Evolutionary conservation across 1,140 invertebrate genomes (phyloP).

Genomic region (Streblospio benedicti): DNA sequence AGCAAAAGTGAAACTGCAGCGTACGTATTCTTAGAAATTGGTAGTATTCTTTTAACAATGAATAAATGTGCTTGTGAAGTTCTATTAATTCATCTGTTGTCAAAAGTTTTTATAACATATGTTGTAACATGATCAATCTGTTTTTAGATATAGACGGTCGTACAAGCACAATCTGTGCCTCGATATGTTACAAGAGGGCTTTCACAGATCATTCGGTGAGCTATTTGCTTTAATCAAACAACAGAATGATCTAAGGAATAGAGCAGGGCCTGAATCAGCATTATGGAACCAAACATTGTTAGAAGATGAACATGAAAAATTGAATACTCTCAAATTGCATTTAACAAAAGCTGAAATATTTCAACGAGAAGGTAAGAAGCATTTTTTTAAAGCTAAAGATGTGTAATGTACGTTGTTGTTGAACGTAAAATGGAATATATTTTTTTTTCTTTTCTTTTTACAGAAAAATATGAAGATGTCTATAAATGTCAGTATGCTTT

Average conservation of each 20-base stretch:
- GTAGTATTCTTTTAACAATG: no score
- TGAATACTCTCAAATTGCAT: slow-evolving; percentile 35
- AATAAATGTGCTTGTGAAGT: no score
- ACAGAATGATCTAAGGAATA: slow-evolving; percentile 31
- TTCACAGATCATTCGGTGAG: slow-evolving; percentile 41
- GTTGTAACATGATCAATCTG: no score
- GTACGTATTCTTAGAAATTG: no score
- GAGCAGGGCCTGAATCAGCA: slow-evolving; percentile 39
- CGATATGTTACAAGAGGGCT: slow-evolving; percentile 43
- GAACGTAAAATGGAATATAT: neutral
- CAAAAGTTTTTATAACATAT: no score
- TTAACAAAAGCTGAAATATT: slow-evolving; percentile 38
- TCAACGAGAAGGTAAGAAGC: slow-evolving; percentile 13
- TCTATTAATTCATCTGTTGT: no score
- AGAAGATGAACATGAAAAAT: slow-evolving; percentile 39
- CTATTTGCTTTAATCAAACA: slow-evolving; percentile 39
- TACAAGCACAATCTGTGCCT: slow-evolving; percentile 45
- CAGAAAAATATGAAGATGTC: slow-evolving; percentile 29
- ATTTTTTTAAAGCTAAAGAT: neutral
- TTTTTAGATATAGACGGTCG: no score
- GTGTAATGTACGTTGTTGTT: neutral
- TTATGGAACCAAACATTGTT: slow-evolving; percentile 38
- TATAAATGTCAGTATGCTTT: slow-evolving; percentile 33
- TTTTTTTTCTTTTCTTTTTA: slow-evolving; percentile 12
- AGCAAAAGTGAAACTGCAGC: no score